A percentile compares a stretch with the other conserved stretches of the same genome.
Evolutionary conservation across 2,888 invertebrate genomes (phyloP).

Genomic region (Bursaphelenchus okinawaensis): DNA sequence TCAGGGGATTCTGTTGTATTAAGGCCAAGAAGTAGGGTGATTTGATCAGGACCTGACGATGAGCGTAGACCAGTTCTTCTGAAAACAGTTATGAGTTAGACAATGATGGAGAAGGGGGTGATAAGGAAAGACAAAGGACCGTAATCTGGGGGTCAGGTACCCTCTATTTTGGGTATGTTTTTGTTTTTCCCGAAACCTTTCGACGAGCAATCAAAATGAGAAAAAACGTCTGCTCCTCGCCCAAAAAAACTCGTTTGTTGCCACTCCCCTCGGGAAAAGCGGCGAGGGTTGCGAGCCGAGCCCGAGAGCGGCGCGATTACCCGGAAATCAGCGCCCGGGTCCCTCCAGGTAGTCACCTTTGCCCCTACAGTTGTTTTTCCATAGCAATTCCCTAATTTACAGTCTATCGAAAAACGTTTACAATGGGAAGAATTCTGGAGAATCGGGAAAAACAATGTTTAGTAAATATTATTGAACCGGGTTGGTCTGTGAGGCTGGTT

Average conservation of each 20-base stretch:
- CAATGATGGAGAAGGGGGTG: too few relatives aligned
- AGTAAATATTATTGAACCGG: too few relatives aligned
- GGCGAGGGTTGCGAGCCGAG: neutral
- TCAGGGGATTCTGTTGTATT: slow-evolving; percentile 24
- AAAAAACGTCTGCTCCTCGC: neutral
- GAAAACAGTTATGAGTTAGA: neutral
- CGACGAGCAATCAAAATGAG: neutral
- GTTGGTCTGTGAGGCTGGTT: too few relatives aligned
- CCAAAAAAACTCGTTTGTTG: neutral
- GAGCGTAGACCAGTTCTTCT: slow-evolving; percentile 21
- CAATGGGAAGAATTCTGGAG: neutral
- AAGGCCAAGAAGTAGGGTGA: slow-evolving; percentile 33
- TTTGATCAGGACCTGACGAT: slow-evolving; percentile 37
- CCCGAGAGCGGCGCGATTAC: slow-evolving; percentile 4
- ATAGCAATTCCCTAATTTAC: neutral
- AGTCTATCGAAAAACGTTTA: neutral
- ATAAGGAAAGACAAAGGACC: neutral
- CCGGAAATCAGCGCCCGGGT: slow-evolving; percentile 32
- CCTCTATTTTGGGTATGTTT: neutral
- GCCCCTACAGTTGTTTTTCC: neutral
- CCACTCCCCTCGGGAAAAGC: neutral
- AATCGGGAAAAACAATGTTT: too few relatives aligned
- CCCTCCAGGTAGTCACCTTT: slow-evolving; percentile 17
- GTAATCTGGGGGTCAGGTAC: neutral
- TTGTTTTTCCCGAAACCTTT: neutral